A percentile compares a stretch with the other conserved stretches of the same genome.
Evolutionary conservation across 1,140 invertebrate genomes (phyloP).

Genomic region (Drosophila rhopaloa): DNA sequence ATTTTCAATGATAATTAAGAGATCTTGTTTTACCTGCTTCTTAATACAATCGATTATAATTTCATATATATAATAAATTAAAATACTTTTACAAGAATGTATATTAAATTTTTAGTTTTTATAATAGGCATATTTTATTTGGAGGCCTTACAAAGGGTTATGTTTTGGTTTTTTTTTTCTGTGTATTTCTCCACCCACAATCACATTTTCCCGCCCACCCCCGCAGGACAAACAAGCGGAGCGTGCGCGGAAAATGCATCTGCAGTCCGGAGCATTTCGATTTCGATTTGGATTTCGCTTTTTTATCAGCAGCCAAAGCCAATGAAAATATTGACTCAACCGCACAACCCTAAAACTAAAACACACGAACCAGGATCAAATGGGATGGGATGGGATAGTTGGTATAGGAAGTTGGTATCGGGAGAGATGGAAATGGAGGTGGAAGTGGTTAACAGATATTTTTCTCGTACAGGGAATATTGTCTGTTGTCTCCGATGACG

Average conservation of each 20-base stretch:
- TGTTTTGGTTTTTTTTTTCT: background rate
- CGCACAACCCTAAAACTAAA: constrained; percentile 42
- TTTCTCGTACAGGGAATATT: constrained; percentile 10
- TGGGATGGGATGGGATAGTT: constrained; percentile 3
- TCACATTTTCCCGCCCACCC: background rate
- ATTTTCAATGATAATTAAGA: no score
- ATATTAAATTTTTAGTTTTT: no score
- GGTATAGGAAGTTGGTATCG: constrained; percentile 27
- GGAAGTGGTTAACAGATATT: constrained; percentile 25
- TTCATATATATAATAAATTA: no score
- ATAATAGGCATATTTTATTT: no score
- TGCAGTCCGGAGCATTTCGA: constrained; percentile 62
- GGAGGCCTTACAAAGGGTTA: no score
- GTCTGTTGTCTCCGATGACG: constrained; percentile 27
- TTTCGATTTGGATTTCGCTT: constrained; percentile 61
- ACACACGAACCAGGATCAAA: constrained; percentile 10
- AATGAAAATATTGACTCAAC: constrained; percentile 73
- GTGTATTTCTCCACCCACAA: constrained; percentile 2
- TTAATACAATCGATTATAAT: no score
- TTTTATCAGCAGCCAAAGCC: constrained; percentile 65
- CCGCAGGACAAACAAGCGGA: constrained; percentile 28
- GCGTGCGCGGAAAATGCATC: constrained; percentile 71
- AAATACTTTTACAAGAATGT: no score
- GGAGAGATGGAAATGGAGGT: constrained; percentile 23
- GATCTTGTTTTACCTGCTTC: no score